These are phyloP conservation scores for Cyphomyrus plagiostoma DNA, from an alignment of 2,113 vertebrate species.

Conservation along the genomic window DNA sequence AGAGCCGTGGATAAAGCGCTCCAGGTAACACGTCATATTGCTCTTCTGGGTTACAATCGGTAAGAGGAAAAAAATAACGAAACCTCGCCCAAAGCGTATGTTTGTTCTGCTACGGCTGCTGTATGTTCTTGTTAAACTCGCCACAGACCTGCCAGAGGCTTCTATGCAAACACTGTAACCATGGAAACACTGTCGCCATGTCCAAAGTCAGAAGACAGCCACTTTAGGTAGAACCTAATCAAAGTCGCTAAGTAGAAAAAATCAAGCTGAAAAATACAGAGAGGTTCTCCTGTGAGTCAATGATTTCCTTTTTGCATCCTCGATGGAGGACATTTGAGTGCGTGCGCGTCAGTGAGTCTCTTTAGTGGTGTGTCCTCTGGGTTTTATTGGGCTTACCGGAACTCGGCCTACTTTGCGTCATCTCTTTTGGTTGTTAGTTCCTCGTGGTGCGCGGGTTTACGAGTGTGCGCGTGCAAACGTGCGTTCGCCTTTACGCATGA, in stretches of 20 bases:
- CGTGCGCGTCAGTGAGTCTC: slow-evolving; percentile 26
- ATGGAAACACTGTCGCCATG: slow-evolving; percentile 47
- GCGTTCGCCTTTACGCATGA: not conserved
- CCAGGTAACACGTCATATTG: not conserved
- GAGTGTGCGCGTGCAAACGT: slow-evolving; percentile 37
- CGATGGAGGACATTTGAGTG: slow-evolving; percentile 27
- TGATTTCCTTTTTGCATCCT: slow-evolving; percentile 18
- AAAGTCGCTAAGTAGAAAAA: slow-evolving; percentile 37
- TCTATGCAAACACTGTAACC: slow-evolving; percentile 48
- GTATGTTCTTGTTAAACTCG: slow-evolving; percentile 6
- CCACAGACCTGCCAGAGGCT: slow-evolving; percentile 38
- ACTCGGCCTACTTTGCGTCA: not conserved
- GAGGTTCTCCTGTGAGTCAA: slow-evolving; percentile 19
- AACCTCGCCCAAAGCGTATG: not conserved
- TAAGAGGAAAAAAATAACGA: not conserved
- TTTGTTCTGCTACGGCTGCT: not conserved
- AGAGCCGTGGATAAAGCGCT: not conserved
- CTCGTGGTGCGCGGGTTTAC: slow-evolving; percentile 27
- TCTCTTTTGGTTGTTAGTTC: not conserved
- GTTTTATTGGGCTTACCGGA: not conserved
- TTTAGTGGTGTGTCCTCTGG: slow-evolving; percentile 28
- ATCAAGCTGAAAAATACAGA: slow-evolving; percentile 37
- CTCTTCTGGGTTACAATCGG: slow-evolving; percentile 4
- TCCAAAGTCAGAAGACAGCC: slow-evolving; percentile 50
- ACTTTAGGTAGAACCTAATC: slow-evolving; percentile 43